Evolutionary conservation across 2,797 vertebrate genomes (phyloP).

Genomic region (Sitta carolinensis): DNA sequence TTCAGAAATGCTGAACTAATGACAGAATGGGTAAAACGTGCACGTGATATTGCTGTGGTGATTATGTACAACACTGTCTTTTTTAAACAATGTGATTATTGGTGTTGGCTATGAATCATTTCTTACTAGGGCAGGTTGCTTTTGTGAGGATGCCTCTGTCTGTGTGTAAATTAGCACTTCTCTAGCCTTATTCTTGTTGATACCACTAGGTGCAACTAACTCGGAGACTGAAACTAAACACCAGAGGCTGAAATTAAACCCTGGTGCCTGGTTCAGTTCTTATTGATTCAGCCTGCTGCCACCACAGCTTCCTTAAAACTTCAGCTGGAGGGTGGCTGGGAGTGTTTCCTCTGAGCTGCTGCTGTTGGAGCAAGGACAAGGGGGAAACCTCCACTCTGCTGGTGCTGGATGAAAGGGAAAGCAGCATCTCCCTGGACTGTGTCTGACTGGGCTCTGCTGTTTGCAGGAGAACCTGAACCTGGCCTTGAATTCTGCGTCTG

Average conservation of each 20-base stretch:
- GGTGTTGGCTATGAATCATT: background rate
- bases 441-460: background rate
- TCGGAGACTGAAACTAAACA: conserved; percentile 40
- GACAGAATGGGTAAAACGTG: background rate
- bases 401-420: background rate
- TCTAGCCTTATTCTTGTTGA: background rate
- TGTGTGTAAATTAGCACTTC: background rate
- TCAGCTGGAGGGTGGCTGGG: rapidly evolving
- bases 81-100: background rate
- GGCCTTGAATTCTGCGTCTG: conserved; percentile 94
- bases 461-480: conserved; percentile 94
- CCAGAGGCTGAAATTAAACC: conserved; percentile 56
- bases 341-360: background rate
- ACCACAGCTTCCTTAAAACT: background rate
- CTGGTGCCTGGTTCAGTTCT: background rate
- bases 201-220: background rate
- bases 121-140: background rate
- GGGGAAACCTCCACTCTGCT: background rate
- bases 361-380: background rate
- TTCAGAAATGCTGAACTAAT: background rate
- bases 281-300: conserved; percentile 6
- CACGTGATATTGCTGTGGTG: rapidly evolving
- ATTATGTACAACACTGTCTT: background rate
- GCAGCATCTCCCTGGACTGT: background rate
- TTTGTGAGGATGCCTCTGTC: background rate